Evolutionary conservation across 2,113 vertebrate genomes (phyloP), one percentile per base, ranked within the genome.

Genomic region (Varanus komodoensis): DNA sequence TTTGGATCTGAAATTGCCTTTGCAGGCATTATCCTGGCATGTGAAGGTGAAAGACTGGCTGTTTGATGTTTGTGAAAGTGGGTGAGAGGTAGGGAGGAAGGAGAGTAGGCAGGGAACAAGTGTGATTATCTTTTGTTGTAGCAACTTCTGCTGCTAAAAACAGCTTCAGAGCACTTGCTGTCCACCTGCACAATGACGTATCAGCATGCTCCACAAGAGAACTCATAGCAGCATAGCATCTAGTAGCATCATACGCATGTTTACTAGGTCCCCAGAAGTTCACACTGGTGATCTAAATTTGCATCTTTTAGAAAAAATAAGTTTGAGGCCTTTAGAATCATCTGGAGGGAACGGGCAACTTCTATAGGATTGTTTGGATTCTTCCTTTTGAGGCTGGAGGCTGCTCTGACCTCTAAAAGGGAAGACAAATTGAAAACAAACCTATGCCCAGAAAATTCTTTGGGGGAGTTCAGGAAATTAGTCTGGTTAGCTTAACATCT

Each of bases 1-100:
- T 82, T 94, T 25, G 82, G 80, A 89, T 88, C 86, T 86, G 0
- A 88, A 89, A 90, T 34, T 94, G 67, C 88, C 34, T 75, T 88
- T 93, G 75, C 34, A 74, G 50, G 38, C 14, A 50, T 54, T 34
- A 54, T 91, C 57, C 7, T 87, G 90, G 68, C 81, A 85, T 61
- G 80, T 50, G 5, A 93, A 92, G 86, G 17, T 88, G 67, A 25
- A 21, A 57, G 68, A 50, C 44, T 82, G 87, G 78, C 23, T 44
- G n/a, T 82, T 54, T 82, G 87, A 82, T 89, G 68, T 71, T 82
- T 89, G 67, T 73, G 67, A 52, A 79, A 73, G 67, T 82, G 32
- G 87, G n/a, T 81, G 50, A 50, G 44, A 81, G 74, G 75, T 5
- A 21, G 27, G 68, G 29, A 57, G 52, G 71, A 23, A 64, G 74